These are phyloP conservation scores for Eristalis pertinax DNA, from an alignment of 2,888 invertebrate species.

Conservation along the genomic window DNA sequence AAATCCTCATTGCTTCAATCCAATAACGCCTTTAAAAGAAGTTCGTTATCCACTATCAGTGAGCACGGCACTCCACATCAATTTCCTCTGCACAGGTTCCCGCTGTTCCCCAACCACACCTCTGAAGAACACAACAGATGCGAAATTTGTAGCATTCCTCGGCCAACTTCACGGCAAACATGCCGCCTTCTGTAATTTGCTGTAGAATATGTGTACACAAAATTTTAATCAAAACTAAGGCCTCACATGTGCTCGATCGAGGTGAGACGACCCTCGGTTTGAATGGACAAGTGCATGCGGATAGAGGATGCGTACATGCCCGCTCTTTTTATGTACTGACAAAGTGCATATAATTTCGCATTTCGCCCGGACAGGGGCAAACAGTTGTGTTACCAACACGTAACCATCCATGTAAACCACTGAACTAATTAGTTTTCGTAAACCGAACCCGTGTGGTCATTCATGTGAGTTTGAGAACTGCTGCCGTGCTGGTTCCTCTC, in stretches of 20 bases:
- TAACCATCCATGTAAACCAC: neutral
- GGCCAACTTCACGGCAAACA: neutral
- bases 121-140: neutral
- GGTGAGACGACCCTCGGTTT: neutral
- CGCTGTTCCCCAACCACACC: neutral
- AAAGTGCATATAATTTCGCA: neutral
- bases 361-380: neutral
- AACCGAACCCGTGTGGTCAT: slow-evolving; percentile 8
- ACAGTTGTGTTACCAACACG: neutral
- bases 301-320: neutral
- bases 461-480: neutral
- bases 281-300: neutral
- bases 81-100: neutral
- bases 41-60: too few species aligned
- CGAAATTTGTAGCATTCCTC: neutral
- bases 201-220: slow-evolving; percentile 49
- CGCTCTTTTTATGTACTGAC: neutral
- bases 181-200: neutral
- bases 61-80: too few species aligned
- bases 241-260: neutral
- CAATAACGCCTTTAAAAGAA: too few species aligned
- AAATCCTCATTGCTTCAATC: too few species aligned
- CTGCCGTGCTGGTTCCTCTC: neutral
- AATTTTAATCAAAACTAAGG: neutral
- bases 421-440: slow-evolving; percentile 23